Conservation (phyloP, 23 tunicate species). For the Trididemnum nubilum region DNA sequence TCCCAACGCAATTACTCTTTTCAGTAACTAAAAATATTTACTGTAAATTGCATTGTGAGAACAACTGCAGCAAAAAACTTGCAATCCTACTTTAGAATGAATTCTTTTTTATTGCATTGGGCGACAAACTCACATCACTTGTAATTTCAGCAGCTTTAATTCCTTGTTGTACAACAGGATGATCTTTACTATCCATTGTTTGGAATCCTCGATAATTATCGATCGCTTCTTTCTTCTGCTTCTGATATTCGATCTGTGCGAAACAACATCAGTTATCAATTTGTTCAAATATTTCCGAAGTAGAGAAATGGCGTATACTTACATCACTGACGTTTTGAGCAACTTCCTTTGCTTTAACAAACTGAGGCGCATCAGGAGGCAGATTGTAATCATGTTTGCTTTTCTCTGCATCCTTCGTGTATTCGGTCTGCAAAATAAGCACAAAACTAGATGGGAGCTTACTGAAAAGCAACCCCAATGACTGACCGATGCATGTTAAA, state of each 20-base stretch:
- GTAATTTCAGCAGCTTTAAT: slow-evolving; percentile 56
- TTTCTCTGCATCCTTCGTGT: slow-evolving; percentile 79
- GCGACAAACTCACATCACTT: slow-evolving; percentile 21
- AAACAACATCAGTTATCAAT: too few species aligned
- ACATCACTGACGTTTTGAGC: slow-evolving; percentile 88
- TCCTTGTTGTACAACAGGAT: slow-evolving; percentile 88
- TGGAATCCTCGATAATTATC: slow-evolving; percentile 87
- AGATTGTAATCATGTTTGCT: slow-evolving; percentile 58
- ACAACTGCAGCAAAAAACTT: too few species aligned
- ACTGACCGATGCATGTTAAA: too few species aligned
- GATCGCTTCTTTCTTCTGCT: slow-evolving; percentile 60
- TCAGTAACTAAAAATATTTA: too few species aligned
- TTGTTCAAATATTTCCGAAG: too few species aligned
- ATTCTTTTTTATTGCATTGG: background rate
- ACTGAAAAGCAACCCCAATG: too few species aligned
- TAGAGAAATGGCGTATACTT: too few species aligned
- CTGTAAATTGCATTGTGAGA: too few species aligned
- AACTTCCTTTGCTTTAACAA: slow-evolving; percentile 69
- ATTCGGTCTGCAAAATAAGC: slow-evolving; percentile 62
- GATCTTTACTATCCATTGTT: slow-evolving; percentile 84
- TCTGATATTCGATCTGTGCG: slow-evolving; percentile 67
- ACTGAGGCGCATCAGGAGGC: slow-evolving; percentile 79
- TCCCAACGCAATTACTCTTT: too few species aligned
- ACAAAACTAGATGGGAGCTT: too few species aligned
- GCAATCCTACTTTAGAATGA: too few species aligned